Base-by-base conservation (phyloP, 2,888 invertebrate genomes). In the Lasioglossum morio region DNA sequence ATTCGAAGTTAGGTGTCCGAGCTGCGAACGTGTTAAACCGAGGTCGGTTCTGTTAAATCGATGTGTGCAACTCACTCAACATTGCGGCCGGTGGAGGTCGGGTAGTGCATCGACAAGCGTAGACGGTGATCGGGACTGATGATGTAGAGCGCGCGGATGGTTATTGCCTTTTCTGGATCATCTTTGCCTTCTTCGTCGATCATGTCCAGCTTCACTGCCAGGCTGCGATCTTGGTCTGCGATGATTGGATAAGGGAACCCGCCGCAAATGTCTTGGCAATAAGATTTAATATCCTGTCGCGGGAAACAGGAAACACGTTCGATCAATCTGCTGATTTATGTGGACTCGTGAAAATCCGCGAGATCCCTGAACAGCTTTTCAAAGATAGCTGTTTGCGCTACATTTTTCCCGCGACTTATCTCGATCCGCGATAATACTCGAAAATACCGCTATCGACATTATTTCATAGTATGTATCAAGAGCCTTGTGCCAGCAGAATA, bases 61-160 rank as follows among this genome's bases (percentile, higher is more conserved):
- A 60, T 60, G 53, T 1, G 34, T 74, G 63, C n/a, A 73, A 96
- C 97, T 96, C 95, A 98, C 98, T 97, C 97, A 89, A 98, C 98
- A 95, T 98, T 98, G 88, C 98, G 96, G 69, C 98, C 98, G 40
- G 98, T 98, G 3, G 98, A 98, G 81, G 97, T 97, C 40, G 98
- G 98, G 94, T 98, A 98, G 83, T 97, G 96, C 96, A 98, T 98
- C 77, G 97, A 97, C 57, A 98, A 95, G 91, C 98, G 97, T 79
- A 98, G 95, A 92, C 97, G 97, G 94, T 97, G 97, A 92, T 98
- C 97, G 8, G 98, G 98, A 85, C 97, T 98, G 91, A 98, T 97
- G 87, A 98, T 96, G 94, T 98, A 98, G 34, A 98, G 96, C 88
- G 98, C 96, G 30, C 98, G 96, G 78, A 97, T 97, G 14, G 98